Percentiles rank a stretch among this genome's conserved stretches.
phyloP scores from a whole-genome alignment of 2,113 vertebrate species.

The Notarius quadriscutis region DNA sequence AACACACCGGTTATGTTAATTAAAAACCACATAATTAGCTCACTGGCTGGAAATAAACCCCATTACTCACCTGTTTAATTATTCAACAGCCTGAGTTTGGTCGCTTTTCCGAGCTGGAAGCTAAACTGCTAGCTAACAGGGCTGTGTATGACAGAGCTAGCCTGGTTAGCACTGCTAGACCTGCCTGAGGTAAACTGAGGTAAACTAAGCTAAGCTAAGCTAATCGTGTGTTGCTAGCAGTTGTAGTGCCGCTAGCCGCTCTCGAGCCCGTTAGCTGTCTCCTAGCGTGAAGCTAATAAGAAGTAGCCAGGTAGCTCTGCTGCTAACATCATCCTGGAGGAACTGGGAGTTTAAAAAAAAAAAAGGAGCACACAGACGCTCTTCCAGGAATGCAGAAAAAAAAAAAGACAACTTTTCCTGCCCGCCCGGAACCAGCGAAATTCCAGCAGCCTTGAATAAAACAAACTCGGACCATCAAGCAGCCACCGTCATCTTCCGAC shows the following conservation, averaged over 20 bases:
- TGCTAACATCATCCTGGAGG: constrained; percentile 11
- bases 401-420: constrained; percentile 16
- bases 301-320: constrained; percentile 32
- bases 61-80: constrained; percentile 59
- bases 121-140: constrained; percentile 19
- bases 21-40: not conserved
- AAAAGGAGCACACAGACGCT: not conserved
- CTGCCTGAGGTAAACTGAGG: not conserved
- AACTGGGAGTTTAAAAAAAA: not conserved
- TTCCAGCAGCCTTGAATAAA: constrained; percentile 44
- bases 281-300: not conserved
- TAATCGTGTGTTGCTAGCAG: constrained; percentile 28
- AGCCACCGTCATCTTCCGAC: constrained; percentile 60
- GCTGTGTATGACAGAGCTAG: constrained; percentile 18
- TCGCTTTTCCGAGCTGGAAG: constrained; percentile 13
- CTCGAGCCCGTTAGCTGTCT: not conserved
- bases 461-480: constrained; percentile 57
- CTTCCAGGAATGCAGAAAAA: not conserved
- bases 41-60: not conserved
- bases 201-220: not conserved
- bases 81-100: constrained; percentile 17
- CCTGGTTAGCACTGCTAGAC: not conserved
- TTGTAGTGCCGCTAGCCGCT: not conserved
- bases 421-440: constrained; percentile 9
- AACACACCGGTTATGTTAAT: not conserved